Percentiles rank a stretch among this genome's conserved stretches.
Conservation (phyloP, 1,140 invertebrate genomes). For the Ips typographus region DNA sequence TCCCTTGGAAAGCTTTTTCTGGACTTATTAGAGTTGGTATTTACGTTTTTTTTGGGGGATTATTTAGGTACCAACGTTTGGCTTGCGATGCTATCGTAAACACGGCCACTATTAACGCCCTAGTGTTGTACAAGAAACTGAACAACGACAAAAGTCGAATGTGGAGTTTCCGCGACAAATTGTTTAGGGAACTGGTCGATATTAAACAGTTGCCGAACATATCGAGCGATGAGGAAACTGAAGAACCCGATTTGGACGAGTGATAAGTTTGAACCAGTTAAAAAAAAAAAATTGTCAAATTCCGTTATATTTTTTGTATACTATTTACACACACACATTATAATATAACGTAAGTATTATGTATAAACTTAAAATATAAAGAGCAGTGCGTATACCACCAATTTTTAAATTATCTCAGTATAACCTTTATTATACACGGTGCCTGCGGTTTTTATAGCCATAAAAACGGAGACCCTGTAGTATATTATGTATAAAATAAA, state of each 20-base stretch:
- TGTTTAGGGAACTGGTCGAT: slow-evolving; percentile 24
- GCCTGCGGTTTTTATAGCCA: too few species aligned
- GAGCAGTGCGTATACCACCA: too few species aligned
- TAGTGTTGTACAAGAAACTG: slow-evolving; percentile 19
- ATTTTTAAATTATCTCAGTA: too few species aligned
- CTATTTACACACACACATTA: too few species aligned
- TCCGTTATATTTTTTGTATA: too few species aligned
- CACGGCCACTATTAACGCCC: slow-evolving; percentile 10
- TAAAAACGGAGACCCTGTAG: too few species aligned
- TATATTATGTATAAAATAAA: too few species aligned
- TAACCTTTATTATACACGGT: too few species aligned
- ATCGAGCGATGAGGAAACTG: slow-evolving; percentile 25
- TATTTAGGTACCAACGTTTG: slow-evolving; percentile 20
- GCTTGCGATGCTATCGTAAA: slow-evolving; percentile 20
- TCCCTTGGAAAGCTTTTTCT: not conserved
- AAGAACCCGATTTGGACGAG: slow-evolving; percentile 27
- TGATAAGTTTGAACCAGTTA: not conserved
- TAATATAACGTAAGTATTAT: too few species aligned
- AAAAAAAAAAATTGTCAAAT: too few species aligned
- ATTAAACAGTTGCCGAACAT: slow-evolving; percentile 23
- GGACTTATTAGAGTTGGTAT: not conserved
- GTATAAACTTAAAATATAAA: too few species aligned
- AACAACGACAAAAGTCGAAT: slow-evolving; percentile 23
- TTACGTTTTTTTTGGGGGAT: not conserved
- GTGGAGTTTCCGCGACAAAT: slow-evolving; percentile 23